Conservation (phyloP, 2,797 vertebrate genomes). For the Dendrocincla tyrannina region DNA sequence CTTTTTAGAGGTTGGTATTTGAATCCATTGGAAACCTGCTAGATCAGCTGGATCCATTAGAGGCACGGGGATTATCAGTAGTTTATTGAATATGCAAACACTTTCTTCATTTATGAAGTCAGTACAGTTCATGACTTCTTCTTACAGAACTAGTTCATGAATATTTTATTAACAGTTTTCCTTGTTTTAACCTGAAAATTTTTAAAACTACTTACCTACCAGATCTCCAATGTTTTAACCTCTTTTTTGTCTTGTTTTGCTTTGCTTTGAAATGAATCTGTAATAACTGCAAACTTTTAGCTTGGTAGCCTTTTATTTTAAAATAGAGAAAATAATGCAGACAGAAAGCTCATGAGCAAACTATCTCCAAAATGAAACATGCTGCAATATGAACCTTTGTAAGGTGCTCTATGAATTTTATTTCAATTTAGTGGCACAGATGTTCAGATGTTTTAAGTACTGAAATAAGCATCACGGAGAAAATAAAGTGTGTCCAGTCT, state of each 20-base stretch:
- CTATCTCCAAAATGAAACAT: neutral
- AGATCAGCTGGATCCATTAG: neutral
- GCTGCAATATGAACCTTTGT: neutral
- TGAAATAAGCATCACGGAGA: neutral
- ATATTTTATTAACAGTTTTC: neutral
- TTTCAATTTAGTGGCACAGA: neutral
- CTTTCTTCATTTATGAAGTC: neutral
- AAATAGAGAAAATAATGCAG: neutral
- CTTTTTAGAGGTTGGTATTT: constrained; percentile 5
- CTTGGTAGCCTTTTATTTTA: neutral
- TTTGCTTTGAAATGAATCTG: neutral
- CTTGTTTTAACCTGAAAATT: neutral
- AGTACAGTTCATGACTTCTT: neutral
- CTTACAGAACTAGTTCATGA: neutral
- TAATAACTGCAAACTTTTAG: neutral
- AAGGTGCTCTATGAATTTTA: neutral
- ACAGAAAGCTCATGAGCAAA: neutral
- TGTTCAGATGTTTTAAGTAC: neutral
- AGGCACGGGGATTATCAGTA: neutral
- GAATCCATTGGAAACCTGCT: neutral
- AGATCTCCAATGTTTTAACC: neutral
- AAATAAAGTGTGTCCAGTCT: neutral
- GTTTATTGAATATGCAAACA: neutral
- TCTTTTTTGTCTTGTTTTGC: neutral
- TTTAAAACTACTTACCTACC: neutral